A percentile compares a stretch with the other conserved stretches of the same genome.
phyloP scores from a whole-genome alignment of 2,888 invertebrate genomes.

The Seira ritae region DNA sequence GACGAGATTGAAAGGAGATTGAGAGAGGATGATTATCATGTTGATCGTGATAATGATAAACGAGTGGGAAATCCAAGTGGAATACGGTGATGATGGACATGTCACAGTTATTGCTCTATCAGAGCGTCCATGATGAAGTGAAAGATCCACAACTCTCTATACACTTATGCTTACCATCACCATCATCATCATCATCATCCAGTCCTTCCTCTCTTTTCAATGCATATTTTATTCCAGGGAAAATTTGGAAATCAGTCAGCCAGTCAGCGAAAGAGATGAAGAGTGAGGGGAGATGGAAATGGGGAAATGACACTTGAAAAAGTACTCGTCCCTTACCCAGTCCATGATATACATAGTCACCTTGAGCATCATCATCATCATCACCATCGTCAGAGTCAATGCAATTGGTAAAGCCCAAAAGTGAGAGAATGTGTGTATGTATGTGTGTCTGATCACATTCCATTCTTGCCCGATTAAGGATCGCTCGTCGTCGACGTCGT shows the following conservation, averaged over 20 bases:
- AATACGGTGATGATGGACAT: constrained; percentile 17
- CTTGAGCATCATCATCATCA: neutral
- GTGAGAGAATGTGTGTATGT: neutral
- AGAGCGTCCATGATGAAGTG: neutral
- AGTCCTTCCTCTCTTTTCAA: neutral
- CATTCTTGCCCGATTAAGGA: neutral
- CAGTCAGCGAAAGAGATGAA: constrained; percentile 1
- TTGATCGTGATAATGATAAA: constrained; percentile 21
- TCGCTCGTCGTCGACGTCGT: no score
- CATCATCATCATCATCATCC: neutral
- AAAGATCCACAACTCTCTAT: neutral
- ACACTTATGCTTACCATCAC: neutral
- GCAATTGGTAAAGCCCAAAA: neutral
- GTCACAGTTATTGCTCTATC: constrained; percentile 4
- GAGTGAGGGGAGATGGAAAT: neutral
- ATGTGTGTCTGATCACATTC: neutral
- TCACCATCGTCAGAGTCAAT: neutral
- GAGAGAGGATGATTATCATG: constrained; percentile 23
- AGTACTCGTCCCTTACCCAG: neutral
- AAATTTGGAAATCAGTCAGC: neutral
- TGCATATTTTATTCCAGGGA: constrained; percentile 10
- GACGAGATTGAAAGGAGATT: constrained; percentile 24
- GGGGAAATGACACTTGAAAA: constrained; percentile 10
- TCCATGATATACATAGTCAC: neutral
- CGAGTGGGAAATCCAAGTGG: constrained; percentile 16